These are phyloP conservation scores for Arothron firmamentum DNA, from an alignment of 2,113 vertebrate species.

Conservation along the genomic window DNA sequence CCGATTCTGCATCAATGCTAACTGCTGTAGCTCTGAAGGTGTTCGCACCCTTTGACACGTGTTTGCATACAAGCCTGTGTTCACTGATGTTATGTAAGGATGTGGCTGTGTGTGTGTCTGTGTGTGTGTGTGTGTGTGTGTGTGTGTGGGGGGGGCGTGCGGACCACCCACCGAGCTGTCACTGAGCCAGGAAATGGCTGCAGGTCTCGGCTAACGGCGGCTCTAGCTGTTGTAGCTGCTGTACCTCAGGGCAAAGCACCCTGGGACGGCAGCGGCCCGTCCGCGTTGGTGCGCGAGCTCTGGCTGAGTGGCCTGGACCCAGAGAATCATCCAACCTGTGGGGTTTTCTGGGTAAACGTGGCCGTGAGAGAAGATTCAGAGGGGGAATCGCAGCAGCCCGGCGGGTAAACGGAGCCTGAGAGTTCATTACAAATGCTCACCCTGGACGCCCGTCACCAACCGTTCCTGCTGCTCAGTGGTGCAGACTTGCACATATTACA, in stretches of 20 bases:
- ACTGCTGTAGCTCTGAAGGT: too few relatives aligned
- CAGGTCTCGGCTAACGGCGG: background rate
- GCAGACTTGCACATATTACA: background rate
- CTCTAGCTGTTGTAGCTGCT: background rate
- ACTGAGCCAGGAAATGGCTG: conserved; percentile 15
- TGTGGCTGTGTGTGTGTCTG: background rate
- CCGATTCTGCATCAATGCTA: too few relatives aligned
- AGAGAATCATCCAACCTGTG: too few relatives aligned
- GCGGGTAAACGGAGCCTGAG: too few relatives aligned
- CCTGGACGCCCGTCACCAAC: background rate
- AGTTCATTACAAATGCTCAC: too few relatives aligned
- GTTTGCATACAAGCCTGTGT: conserved; percentile 5
- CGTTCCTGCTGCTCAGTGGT: background rate
- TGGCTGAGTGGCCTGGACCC: too few relatives aligned
- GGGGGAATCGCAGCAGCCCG: too few relatives aligned
- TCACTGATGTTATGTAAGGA: background rate
- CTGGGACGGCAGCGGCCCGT: background rate
- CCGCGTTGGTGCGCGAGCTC: background rate
- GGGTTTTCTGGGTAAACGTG: too few relatives aligned
- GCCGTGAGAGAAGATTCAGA: too few relatives aligned
- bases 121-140: conserved; percentile 1
- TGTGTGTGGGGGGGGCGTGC: background rate
- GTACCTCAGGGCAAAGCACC: background rate
- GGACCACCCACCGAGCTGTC: conserved; percentile 32
- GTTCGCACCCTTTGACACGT: too few relatives aligned